Base-by-base conservation (phyloP, 2,888 invertebrate genomes). In the Drosophila antonietae region DNA sequence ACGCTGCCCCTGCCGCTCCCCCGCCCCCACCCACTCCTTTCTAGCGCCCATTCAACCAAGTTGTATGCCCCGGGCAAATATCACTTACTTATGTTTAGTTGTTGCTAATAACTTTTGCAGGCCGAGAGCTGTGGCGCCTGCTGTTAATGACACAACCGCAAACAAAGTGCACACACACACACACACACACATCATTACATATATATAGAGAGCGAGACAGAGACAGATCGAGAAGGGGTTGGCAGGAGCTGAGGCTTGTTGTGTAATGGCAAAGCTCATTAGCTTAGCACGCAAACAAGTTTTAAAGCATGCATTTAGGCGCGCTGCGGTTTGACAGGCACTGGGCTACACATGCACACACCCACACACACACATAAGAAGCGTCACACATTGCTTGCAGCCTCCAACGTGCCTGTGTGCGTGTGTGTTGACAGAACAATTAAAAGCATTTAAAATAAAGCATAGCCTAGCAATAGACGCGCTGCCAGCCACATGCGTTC, bases 241-340 rank as follows among this genome's bases (percentile, higher is more conserved):
- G 41, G 23, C 28, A 15, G 51, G n/a, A 41, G 43, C 20, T 35
- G 53, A 62, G 49, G 64, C 57, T 69, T 78, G 84, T 86, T 86
- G 87, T 88, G 78, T 83, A 88, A 90, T 90, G 89, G 86, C 88
- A 90, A 90, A 88, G 83, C 90, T 88, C 90, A 88, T 88, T 90
- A 88, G 89, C 88, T 88, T 88, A 88, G 83, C 85, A 81, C 74
- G 84, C 89, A 87, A 83, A 84, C 90, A 89, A 89, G 85, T 86
- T 87, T 87, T 90, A 87, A 90, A 81, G 87, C 83, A 82, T 90
- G 89, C 89, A 87, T 84, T 83, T 88, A 89, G 87, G 87, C 90
- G 80, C 84, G 77, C 60, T 89, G 84, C 73, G 84, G 84, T 84
- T 87, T 87, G 88, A 80, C 86, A 87, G 86, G 52, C 82, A 51